Conservation (phyloP, 2,113 vertebrate species). For the Calyptommatus sinebrachiatus region DNA sequence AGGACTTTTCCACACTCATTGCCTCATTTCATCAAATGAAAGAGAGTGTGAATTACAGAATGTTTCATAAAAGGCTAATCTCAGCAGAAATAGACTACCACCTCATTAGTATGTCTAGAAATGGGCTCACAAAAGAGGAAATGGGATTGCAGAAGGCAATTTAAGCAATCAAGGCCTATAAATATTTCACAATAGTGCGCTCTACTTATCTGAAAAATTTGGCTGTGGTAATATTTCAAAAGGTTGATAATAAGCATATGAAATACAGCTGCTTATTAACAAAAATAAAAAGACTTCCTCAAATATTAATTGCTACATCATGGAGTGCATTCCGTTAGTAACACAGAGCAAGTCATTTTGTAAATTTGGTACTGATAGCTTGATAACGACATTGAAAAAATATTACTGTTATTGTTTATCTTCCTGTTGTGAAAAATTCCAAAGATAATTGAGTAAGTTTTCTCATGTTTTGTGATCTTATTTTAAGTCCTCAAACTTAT, state of each 20-base stretch:
- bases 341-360: constrained; percentile 8
- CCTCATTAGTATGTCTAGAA: neutral
- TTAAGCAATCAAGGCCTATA: constrained; percentile 5
- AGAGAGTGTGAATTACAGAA: neutral
- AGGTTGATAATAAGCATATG: neutral
- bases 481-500: neutral
- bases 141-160: constrained; percentile 12
- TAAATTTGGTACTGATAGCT: constrained; percentile 26
- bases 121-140: constrained; percentile 4
- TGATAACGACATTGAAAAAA: neutral
- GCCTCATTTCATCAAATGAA: constrained; percentile 14
- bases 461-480: neutral
- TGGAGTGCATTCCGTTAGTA: constrained; percentile 25
- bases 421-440: neutral
- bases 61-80: neutral
- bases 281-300: constrained; percentile 16
- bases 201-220: constrained; percentile 19
- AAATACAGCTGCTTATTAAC: constrained; percentile 19
- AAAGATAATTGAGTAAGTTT: neutral
- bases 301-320: constrained; percentile 39
- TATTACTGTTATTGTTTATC: constrained; percentile 5
- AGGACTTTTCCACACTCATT: constrained; percentile 5
- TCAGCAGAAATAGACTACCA: constrained; percentile 14
- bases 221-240: constrained; percentile 14
- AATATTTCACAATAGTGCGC: constrained; percentile 26